Percentiles rank a stretch among this genome's conserved stretches.
phyloP scores from a whole-genome alignment of 2,888 invertebrate species.

The Hoplodrina blanda region DNA sequence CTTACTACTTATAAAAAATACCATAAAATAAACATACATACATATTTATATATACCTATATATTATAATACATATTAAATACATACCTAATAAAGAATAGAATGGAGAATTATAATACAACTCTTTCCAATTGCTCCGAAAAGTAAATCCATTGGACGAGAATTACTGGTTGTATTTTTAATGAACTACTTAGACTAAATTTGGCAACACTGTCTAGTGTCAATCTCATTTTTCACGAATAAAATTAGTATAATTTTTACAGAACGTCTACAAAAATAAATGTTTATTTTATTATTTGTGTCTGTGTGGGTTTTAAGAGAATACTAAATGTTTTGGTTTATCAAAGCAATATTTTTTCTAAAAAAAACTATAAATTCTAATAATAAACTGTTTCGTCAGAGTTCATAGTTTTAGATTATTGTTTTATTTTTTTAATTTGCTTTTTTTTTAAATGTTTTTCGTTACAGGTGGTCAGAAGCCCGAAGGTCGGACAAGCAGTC shows the following conservation, averaged over 20 bases:
- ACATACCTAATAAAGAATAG: too few species aligned
- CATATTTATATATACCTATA: too few species aligned
- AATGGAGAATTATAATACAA: too few species aligned
- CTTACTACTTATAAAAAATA: too few species aligned
- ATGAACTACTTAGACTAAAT: background rate
- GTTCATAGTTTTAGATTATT: background rate
- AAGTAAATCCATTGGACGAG: too few species aligned
- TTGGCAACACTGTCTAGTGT: conserved; percentile 13
- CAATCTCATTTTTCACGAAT: background rate
- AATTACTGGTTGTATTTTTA: conserved; percentile 7
- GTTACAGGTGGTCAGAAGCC: too few species aligned
- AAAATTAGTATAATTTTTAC: background rate
- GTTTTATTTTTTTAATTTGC: background rate
- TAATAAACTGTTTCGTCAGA: background rate
- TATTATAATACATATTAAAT: too few species aligned
- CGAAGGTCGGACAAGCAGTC: too few species aligned
- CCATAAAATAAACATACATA: too few species aligned
- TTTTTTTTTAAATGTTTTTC: background rate
- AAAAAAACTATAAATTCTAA: background rate
- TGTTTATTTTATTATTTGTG: background rate
- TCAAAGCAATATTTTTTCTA: background rate
- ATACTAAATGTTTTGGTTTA: background rate
- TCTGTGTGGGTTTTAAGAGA: background rate
- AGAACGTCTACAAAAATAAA: background rate
- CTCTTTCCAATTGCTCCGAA: too few species aligned